Evolutionary conservation across 2,113 vertebrate species (phyloP).

Genomic region (Gorsachius goisagi): DNA sequence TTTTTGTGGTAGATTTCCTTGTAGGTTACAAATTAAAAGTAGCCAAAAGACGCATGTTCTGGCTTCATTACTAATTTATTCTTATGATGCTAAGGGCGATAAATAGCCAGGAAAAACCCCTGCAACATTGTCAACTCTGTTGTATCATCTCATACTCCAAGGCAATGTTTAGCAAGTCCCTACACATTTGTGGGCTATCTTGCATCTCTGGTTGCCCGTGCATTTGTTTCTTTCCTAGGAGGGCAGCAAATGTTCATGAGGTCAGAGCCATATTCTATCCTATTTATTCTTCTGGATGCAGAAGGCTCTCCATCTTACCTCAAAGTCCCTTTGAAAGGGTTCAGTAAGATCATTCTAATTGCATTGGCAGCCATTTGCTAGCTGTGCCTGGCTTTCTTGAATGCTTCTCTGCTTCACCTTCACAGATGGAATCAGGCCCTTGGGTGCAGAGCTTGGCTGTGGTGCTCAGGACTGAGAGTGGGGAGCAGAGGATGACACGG

Average conservation of each 20-base stretch:
- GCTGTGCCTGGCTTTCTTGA: neutral
- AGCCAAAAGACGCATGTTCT: neutral
- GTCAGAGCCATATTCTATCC: neutral
- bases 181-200: neutral
- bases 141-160: neutral
- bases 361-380: neutral
- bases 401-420: neutral
- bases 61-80: neutral
- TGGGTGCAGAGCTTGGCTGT: neutral
- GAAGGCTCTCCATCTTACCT: neutral
- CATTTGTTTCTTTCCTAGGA: neutral
- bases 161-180: neutral
- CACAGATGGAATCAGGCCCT: neutral
- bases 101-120: neutral
- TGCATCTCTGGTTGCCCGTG: neutral
- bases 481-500: neutral
- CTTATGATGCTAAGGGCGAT: neutral
- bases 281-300: neutral
- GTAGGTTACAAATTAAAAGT: neutral
- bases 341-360: neutral
- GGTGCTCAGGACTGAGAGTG: neutral
- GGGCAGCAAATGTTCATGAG: neutral
- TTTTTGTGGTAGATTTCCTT: neutral
- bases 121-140: neutral
- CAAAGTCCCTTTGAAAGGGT: neutral